Percentiles rank a stretch among this genome's conserved stretches.
phyloP scores from a whole-genome alignment of 2,888 invertebrate genomes.

The Diaperis boleti region DNA sequence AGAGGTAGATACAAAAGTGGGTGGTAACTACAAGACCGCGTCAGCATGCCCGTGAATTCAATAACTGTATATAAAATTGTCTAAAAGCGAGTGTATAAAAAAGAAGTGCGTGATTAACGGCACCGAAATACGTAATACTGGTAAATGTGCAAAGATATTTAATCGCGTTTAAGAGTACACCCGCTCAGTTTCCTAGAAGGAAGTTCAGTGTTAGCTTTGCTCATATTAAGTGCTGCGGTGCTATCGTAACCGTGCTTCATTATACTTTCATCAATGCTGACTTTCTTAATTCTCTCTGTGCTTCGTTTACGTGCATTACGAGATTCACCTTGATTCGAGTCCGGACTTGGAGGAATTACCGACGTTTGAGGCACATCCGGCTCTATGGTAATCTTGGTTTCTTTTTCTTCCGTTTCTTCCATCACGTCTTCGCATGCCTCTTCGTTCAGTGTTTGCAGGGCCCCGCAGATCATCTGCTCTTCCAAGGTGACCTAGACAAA shows the following conservation, averaged over 20 bases:
- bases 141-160: constrained; percentile 11
- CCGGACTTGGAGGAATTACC: constrained; percentile 65
- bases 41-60: constrained; percentile 40
- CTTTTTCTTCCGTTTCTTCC: constrained; percentile 70
- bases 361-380: constrained; percentile 63
- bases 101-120: background rate
- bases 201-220: constrained; percentile 33
- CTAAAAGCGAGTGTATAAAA: constrained; percentile 16
- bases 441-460: constrained; percentile 91
- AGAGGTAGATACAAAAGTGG: constrained; percentile 16
- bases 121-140: constrained; percentile 32
- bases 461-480: constrained; percentile 95
- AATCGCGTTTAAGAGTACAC: constrained; percentile 10
- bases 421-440: constrained; percentile 93
- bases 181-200: constrained; percentile 18
- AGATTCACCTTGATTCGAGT: constrained; percentile 63
- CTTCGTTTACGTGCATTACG: constrained; percentile 34
- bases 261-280: constrained; percentile 50
- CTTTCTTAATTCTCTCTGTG: constrained; percentile 49
- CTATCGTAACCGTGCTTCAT: constrained; percentile 31
- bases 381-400: constrained; percentile 55
- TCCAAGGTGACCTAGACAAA: constrained; percentile 85
- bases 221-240: constrained; percentile 9
- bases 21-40: background rate
- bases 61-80: constrained; percentile 40